Percentiles rank a stretch among this genome's conserved stretches.
phyloP scores from a whole-genome alignment of 2,113 vertebrate species.

The Himantopus leucocephalus region DNA sequence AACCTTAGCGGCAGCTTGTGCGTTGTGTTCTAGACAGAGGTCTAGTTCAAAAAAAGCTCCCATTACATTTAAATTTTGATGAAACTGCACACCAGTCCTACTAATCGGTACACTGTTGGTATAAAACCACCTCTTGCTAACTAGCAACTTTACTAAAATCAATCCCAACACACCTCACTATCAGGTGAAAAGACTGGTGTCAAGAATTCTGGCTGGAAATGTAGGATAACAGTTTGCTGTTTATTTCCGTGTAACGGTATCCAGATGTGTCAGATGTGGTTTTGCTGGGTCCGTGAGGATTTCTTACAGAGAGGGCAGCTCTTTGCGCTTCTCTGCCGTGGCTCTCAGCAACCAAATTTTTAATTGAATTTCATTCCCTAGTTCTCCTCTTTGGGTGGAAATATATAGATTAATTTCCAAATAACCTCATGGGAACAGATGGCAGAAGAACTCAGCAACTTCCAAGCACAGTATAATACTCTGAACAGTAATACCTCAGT shows the following conservation, averaged over 20 bases:
- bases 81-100: neutral
- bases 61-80: neutral
- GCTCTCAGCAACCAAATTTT: neutral
- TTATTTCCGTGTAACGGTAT: neutral
- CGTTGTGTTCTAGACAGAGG: neutral
- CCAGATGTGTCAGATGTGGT: neutral
- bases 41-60: neutral
- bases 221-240: neutral
- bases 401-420: neutral
- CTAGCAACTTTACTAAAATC: neutral
- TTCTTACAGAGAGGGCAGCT: neutral
- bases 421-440: neutral
- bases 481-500: neutral
- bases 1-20: neutral
- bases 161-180: neutral
- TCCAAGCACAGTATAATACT: neutral
- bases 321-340: neutral
- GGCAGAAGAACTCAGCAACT: neutral
- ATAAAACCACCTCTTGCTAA: neutral
- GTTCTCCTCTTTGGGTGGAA: neutral
- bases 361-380: neutral
- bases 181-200: no score
- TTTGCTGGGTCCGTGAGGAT: neutral
- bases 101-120: rapidly evolving
- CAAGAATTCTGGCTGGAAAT: neutral